Evolutionary conservation across 1,140 invertebrate species (phyloP), one percentile per base, ranked within the genome.

Genomic region (Cydia strobilella): DNA sequence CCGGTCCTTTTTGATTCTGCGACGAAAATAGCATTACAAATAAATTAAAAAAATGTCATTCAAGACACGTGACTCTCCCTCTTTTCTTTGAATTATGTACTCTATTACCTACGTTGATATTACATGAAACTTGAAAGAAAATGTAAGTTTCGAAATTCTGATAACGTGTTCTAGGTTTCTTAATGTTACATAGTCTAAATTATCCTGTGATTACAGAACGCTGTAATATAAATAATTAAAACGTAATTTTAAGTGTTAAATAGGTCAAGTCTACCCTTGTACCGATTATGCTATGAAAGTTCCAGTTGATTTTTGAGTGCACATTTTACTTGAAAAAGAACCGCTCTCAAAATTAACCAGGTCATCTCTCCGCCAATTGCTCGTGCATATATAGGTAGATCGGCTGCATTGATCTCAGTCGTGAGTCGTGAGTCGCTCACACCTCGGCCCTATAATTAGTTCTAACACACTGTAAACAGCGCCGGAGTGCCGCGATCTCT

Each of bases 381-480:
- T 59, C 54, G 54, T 59, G 48, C 48, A 51, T 51, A 59, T 59
- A 23, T 27, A 72, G 20, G 12, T 27, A 27, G 75, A 78, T 76
- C 75, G 62, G 75, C 69, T 75, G 76, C 75, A 79, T 74, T 59
- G 77, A 75, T 79, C 72, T 69, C n/a, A 73, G 66, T 77, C 75
- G 74, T 79, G 75, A 74, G 45, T 83, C 69, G 79, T 75, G 79
- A 84, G 83, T 82, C 20, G 82, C 72, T 76, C 73, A 76, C 74
- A 78, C 78, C 74, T 82, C 77, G 78, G 51, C 75, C 62, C 78
- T 83, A 79, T 83, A 85, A 83, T 85, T 82, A 86, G 75, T 76
- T 78, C 80, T 84, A 86, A 84, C 80, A 78, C 77, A 81, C 82
- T 82, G 80, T 82, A 82, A 83, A 87, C 80, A 86, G 80, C 77